These are phyloP conservation scores for Cassiopea andromeda DNA, from an alignment of 30 jellyfish, hydroid and myxozoan species.

Conservation along the genomic window DNA sequence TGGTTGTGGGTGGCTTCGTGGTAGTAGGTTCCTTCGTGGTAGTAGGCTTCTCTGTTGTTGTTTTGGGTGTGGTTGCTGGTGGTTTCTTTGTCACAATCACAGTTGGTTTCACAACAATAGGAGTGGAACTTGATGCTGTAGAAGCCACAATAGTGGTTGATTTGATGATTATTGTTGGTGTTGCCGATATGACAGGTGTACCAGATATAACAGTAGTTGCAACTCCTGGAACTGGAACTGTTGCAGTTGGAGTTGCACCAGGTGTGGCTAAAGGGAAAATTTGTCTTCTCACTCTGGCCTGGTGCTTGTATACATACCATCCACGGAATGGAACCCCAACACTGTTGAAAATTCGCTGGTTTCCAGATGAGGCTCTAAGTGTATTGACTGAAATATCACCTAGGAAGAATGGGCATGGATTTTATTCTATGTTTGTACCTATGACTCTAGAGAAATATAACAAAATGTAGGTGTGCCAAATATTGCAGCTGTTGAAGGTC, in stretches of 20 bases:
- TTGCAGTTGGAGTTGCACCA: conserved; percentile 40
- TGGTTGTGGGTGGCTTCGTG: conserved; percentile 21
- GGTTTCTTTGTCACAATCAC: conserved; percentile 56
- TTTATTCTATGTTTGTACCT: background rate
- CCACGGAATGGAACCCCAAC: conserved; percentile 81
- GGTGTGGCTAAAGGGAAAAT: conserved; percentile 79
- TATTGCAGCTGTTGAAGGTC: no score
- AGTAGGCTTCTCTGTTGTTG: background rate
- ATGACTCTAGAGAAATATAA: no score
- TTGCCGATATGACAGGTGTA: conserved; percentile 69
- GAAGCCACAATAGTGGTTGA: conserved; percentile 45
- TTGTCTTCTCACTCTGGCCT: conserved; percentile 49
- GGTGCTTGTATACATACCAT: conserved; percentile 80
- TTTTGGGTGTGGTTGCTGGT: conserved; percentile 59
- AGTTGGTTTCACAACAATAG: conserved; percentile 63
- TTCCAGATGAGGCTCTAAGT: conserved; percentile 67
- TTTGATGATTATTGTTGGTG: conserved; percentile 76
- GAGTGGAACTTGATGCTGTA: conserved; percentile 15
- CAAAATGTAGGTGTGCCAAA: no score
- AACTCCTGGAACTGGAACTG: conserved; percentile 21
- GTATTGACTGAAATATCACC: conserved; percentile 71
- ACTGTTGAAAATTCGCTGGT: conserved; percentile 44
- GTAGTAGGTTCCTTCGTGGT: conserved; percentile 30
- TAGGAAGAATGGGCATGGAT: background rate
- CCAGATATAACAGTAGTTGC: conserved; percentile 45